A percentile compares a stretch with the other conserved stretches of the same genome.
These are phyloP conservation scores for Amblyraja radiata DNA, from an alignment of 2,797 vertebrate species.

Conservation along the genomic window DNA sequence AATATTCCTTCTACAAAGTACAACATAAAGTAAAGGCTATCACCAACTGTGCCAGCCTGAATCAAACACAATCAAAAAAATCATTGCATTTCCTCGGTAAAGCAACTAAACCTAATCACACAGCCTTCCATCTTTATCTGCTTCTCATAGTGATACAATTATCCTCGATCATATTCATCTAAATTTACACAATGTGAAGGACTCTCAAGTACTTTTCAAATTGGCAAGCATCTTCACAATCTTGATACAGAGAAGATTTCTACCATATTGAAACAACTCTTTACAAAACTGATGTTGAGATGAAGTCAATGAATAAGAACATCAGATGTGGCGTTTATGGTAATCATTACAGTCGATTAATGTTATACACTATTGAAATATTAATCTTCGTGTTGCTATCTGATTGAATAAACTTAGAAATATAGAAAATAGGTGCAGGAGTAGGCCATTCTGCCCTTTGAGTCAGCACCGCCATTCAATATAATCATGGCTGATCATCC, in stretches of 20 bases:
- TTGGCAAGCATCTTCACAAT: too few species aligned
- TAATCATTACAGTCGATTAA: not conserved
- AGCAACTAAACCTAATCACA: not conserved
- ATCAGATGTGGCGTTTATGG: not conserved
- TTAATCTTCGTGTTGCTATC: too few species aligned
- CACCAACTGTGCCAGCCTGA: not conserved
- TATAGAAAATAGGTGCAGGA: too few species aligned
- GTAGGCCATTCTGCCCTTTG: too few species aligned
- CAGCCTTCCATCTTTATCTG: not conserved
- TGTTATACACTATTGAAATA: not conserved
- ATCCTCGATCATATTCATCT: not conserved
- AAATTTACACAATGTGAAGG: not conserved
- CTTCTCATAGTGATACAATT: not conserved
- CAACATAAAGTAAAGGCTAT: not conserved
- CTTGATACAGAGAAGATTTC: too few species aligned
- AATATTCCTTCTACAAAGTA: not conserved
- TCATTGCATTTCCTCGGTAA: too few species aligned
- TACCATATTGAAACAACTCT: not conserved
- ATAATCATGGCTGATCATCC: too few species aligned
- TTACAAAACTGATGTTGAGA: not conserved
- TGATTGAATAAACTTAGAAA: too few species aligned
- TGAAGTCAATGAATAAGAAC: not conserved
- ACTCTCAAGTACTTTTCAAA: too few species aligned
- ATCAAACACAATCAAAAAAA: too few species aligned
- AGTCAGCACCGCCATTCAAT: too few species aligned